These are phyloP conservation scores for Spialia ferax DNA, from an alignment of 2,888 invertebrate genomes.

Conservation along the genomic window DNA sequence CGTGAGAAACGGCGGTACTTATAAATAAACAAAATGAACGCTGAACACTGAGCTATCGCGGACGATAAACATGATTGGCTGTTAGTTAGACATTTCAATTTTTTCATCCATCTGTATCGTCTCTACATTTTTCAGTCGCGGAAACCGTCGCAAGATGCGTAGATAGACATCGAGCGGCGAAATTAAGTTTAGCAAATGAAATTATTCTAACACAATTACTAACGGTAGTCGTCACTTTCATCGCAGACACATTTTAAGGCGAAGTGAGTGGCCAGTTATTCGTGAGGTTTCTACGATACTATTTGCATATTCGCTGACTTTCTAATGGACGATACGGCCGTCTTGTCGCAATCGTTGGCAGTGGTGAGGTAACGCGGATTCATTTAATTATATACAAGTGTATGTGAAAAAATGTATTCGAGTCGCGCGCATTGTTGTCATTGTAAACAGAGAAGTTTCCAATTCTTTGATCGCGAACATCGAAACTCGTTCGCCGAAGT, in stretches of 20 bases:
- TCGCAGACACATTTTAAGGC: conserved; percentile 84
- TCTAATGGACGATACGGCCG: conserved; percentile 85
- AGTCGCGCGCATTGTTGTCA: conserved; percentile 72
- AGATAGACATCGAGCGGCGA: conserved; percentile 51
- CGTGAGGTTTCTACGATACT: conserved; percentile 86
- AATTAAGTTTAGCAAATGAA: conserved; percentile 72
- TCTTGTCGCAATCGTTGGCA: conserved; percentile 83
- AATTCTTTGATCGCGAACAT: conserved; percentile 22
- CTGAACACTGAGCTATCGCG: conserved; percentile 59
- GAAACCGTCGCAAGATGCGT: conserved; percentile 12
- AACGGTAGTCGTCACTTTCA: conserved; percentile 85
- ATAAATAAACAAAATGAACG: conserved; percentile 66
- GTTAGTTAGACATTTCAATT: conserved; percentile 53
- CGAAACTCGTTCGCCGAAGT: conserved; percentile 32
- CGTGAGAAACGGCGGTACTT: conserved; percentile 61
- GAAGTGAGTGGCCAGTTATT: conserved; percentile 85
- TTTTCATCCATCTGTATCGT: conserved; percentile 1
- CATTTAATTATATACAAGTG: conserved; percentile 78
- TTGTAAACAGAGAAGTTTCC: conserved; percentile 52
- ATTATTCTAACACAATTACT: conserved; percentile 80
- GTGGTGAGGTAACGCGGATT: conserved; percentile 83
- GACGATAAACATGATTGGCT: conserved; percentile 66
- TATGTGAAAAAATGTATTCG: conserved; percentile 64
- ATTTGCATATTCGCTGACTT: conserved; percentile 87
- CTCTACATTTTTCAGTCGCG: conserved; percentile 13